A percentile compares a stretch with the other conserved stretches of the same genome.
phyloP scores from a whole-genome alignment of 2,797 vertebrate species.

The Babyrousa celebensis region DNA sequence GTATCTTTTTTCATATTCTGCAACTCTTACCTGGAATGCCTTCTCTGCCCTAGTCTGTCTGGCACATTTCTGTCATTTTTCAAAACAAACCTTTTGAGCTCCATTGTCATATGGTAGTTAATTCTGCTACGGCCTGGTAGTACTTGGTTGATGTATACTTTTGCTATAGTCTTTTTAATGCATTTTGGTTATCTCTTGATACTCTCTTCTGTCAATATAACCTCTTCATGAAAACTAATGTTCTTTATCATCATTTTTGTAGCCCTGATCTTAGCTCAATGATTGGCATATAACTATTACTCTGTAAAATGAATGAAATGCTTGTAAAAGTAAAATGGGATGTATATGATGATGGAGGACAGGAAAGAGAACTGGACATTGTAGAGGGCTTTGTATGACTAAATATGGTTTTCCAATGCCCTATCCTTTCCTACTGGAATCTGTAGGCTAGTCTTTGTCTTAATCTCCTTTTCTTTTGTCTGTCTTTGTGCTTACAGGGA shows the following conservation, averaged over 20 bases:
- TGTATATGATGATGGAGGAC: not conserved
- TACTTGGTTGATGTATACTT: not conserved
- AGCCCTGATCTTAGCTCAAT: not conserved
- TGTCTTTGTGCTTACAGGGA: not conserved
- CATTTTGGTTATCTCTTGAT: not conserved
- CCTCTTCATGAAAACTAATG: slow-evolving; percentile 46
- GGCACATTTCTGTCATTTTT: not conserved
- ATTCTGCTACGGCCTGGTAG: not conserved
- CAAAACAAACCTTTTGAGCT: slow-evolving; percentile 10
- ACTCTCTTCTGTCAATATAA: not conserved
- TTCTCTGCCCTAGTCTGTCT: not conserved
- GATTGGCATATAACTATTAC: slow-evolving; percentile 4
- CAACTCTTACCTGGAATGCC: not conserved
- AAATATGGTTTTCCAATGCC: not conserved
- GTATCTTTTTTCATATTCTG: slow-evolving; percentile 26
- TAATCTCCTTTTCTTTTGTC: not conserved
- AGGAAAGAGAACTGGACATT: slow-evolving; percentile 14
- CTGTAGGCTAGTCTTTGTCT: not conserved
- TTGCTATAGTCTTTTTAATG: slow-evolving; percentile 42
- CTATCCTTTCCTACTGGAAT: not conserved
- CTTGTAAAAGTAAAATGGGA: slow-evolving; percentile 22
- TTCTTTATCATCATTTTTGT: slow-evolving; percentile 8
- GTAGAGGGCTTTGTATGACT: not conserved
- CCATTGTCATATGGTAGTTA: not conserved
- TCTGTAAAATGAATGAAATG: slow-evolving; percentile 9